A percentile compares a stretch with the other conserved stretches of the same genome.
These are phyloP conservation scores for Morinoia aosen DNA, from an alignment of 2,888 invertebrate genomes.

Conservation along the genomic window DNA sequence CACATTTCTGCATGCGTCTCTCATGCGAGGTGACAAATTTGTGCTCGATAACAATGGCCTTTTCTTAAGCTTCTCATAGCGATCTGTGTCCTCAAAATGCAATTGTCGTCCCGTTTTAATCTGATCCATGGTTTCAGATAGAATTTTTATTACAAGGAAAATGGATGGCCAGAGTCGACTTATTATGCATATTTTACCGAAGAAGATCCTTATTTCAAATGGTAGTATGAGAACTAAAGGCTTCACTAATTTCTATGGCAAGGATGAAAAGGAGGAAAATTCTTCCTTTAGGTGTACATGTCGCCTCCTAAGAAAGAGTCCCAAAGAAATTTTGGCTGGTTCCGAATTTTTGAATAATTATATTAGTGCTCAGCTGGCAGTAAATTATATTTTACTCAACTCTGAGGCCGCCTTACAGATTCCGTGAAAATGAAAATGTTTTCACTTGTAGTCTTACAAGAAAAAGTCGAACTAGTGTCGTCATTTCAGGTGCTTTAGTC, in stretches of 20 bases:
- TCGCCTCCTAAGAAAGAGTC: not conserved
- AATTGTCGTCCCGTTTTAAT: not conserved
- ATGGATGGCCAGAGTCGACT: not conserved
- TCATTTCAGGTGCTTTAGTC: too few species aligned
- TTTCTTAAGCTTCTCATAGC: not conserved
- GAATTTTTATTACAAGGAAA: not conserved
- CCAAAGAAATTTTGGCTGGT: not conserved
- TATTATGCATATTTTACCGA: not conserved
- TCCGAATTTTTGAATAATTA: too few species aligned
- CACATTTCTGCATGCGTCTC: not conserved
- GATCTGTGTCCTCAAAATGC: not conserved
- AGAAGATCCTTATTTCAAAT: not conserved
- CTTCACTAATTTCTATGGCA: not conserved
- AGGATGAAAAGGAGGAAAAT: not conserved
- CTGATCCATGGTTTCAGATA: not conserved
- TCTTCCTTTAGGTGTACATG: not conserved
- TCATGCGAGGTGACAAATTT: slow-evolving; percentile 10
- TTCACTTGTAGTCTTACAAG: too few species aligned
- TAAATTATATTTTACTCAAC: not conserved
- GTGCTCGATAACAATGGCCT: not conserved
- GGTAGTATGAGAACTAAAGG: not conserved
- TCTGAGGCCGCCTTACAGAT: not conserved
- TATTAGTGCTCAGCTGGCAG: too few species aligned
- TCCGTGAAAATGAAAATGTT: too few species aligned
- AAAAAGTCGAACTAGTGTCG: too few species aligned